phyloP scores from a whole-genome alignment of 1,140 invertebrate species.

The Calliphora vicina region DNA sequence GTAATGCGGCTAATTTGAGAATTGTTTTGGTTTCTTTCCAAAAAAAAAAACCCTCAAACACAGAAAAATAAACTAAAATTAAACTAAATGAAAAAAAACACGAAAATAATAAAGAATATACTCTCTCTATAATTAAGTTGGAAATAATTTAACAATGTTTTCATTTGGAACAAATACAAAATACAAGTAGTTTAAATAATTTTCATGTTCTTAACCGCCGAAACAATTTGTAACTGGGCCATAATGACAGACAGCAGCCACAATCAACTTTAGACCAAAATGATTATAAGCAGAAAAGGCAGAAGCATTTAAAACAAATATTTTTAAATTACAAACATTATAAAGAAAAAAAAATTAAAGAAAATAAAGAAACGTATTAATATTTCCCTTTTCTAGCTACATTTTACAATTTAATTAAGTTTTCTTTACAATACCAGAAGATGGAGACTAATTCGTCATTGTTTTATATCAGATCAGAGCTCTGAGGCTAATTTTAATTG shows the following conservation, averaged over 20 bases:
- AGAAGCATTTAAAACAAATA: slow-evolving; percentile 11
- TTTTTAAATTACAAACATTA: slow-evolving; percentile 3
- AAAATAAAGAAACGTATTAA: not conserved
- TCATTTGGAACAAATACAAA: not conserved
- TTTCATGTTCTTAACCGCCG: not conserved
- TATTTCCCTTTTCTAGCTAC: not conserved
- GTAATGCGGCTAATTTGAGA: slow-evolving; percentile 30
- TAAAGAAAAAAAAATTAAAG: not conserved
- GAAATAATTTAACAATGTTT: slow-evolving; percentile 26
- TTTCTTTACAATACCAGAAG: not conserved
- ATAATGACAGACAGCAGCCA: slow-evolving; percentile 2
- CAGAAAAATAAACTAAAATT: too few species aligned
- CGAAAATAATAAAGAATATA: not conserved
- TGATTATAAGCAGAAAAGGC: not conserved
- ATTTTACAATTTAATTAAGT: not conserved
- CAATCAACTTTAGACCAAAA: not conserved
- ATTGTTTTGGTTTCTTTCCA: not conserved
- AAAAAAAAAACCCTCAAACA: not conserved
- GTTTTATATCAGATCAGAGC: too few species aligned
- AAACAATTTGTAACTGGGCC: slow-evolving; percentile 27
- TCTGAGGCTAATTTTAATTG: too few species aligned
- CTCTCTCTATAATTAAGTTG: slow-evolving; percentile 21
- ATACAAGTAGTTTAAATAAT: not conserved
- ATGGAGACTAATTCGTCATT: too few species aligned
- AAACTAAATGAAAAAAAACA: too few species aligned